Evolutionary conservation across 2,797 vertebrate species (phyloP).

Genomic region (Protonibea diacanthus): DNA sequence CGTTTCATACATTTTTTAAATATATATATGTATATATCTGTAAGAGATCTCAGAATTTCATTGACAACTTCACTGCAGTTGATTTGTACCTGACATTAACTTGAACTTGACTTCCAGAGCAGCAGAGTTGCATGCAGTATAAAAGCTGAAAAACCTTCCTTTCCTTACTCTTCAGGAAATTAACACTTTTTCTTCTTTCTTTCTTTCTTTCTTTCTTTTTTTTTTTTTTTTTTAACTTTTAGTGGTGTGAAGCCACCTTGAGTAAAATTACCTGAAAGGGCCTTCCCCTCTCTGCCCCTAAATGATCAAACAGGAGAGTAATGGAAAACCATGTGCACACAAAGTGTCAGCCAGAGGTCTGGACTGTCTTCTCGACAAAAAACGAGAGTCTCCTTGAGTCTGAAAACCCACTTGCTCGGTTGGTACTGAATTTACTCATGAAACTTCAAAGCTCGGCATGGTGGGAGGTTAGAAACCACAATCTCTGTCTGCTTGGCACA

Average conservation of each 20-base stretch:
- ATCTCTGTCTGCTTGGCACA: conserved; percentile 56
- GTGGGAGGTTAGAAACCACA: conserved; percentile 59
- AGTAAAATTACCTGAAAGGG: conserved; percentile 51
- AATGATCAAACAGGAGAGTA: conserved; percentile 46
- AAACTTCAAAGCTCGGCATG: conserved; percentile 69
- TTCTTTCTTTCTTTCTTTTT: not conserved
- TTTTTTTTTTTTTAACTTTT: conserved; percentile 14
- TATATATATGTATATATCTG: not conserved
- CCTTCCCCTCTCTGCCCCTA: conserved; percentile 48
- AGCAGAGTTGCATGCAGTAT: not conserved
- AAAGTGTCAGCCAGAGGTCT: conserved; percentile 65
- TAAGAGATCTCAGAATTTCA: not conserved
- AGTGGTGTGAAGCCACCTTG: conserved; percentile 48
- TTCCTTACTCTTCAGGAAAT: conserved; percentile 63
- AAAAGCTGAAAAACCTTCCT: conserved; percentile 6
- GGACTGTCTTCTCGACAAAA: conserved; percentile 72
- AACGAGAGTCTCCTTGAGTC: conserved; percentile 67
- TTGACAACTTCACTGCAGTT: not conserved
- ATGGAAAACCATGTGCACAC: conserved; percentile 61
- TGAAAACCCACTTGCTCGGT: conserved; percentile 70
- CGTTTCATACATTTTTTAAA: not conserved
- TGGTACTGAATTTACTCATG: conserved; percentile 75
- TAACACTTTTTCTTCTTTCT: conserved; percentile 11
- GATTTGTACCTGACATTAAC: too few species aligned
- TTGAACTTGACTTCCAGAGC: not conserved